Conservation (phyloP, 2,797 vertebrate genomes). For the Lepus oiostolus region DNA sequence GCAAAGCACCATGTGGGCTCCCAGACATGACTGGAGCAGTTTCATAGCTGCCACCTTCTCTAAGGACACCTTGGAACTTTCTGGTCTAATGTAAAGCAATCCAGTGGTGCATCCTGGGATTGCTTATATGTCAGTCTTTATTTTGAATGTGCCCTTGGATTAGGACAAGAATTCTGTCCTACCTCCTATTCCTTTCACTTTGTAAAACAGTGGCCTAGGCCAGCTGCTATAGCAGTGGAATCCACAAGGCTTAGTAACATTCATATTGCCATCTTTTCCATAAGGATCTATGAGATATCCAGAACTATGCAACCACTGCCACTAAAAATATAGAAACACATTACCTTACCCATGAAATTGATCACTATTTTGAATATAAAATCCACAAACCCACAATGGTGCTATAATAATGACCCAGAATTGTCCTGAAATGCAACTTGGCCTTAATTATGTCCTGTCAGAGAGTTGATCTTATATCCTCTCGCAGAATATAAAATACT, state of each 20-base stretch:
- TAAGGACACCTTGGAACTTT: slow-evolving; percentile 40
- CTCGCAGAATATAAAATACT: background rate
- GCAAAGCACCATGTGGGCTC: slow-evolving; percentile 3
- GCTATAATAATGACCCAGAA: background rate
- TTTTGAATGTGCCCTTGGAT: background rate
- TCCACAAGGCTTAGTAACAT: background rate
- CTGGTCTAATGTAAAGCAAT: background rate
- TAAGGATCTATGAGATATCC: background rate
- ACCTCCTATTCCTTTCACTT: background rate
- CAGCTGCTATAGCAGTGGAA: background rate
- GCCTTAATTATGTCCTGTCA: background rate
- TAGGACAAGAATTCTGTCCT: background rate
- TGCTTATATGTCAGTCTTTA: background rate
- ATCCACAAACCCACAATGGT: slow-evolving; percentile 4
- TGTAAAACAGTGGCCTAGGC: background rate
- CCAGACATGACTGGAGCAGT: background rate
- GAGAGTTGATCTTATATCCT: background rate
- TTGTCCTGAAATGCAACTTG: background rate
- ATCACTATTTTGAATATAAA: background rate
- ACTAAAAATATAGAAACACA: background rate
- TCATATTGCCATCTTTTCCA: background rate
- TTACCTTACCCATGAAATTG: background rate
- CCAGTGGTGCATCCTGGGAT: background rate
- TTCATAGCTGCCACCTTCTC: background rate
- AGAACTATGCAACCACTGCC: background rate